phyloP scores from a whole-genome alignment of 2,113 vertebrate species.

The Gopherus evgoodei region DNA sequence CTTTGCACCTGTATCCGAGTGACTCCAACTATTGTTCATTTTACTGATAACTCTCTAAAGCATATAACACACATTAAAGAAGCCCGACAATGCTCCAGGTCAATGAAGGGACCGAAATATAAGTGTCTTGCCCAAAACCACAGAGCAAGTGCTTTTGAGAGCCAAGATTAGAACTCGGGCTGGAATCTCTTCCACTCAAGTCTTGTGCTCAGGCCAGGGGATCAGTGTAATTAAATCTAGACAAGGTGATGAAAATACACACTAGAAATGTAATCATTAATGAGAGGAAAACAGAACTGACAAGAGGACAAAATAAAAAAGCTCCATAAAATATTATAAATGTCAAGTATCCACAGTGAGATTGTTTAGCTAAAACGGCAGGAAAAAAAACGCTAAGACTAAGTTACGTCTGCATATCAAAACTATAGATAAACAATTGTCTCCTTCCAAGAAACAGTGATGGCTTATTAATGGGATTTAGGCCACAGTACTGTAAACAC shows the following conservation, averaged over 20 bases:
- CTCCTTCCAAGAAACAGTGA: background rate
- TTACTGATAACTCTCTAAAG: background rate
- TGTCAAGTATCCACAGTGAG: background rate
- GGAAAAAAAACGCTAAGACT: background rate
- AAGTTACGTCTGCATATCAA: background rate
- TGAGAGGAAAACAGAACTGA: background rate
- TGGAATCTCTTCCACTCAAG: background rate
- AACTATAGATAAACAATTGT: rapidly evolving
- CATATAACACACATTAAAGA: background rate
- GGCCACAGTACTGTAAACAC: background rate
- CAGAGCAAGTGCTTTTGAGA: background rate
- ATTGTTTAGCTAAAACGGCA: background rate
- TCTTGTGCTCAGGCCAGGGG: background rate
- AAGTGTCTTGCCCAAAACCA: background rate
- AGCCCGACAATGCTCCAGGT: background rate
- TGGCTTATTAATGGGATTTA: background rate
- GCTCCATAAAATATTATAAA: background rate
- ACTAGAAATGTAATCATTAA: background rate
- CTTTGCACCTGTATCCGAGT: background rate
- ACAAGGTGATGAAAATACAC: background rate
- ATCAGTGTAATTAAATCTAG: background rate
- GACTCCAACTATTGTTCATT: background rate
- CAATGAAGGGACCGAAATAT: background rate
- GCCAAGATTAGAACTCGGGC: background rate
- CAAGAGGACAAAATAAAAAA: background rate